phyloP scores from a whole-genome alignment of 1,140 invertebrate genomes.

The Tachypleus tridentatus region DNA sequence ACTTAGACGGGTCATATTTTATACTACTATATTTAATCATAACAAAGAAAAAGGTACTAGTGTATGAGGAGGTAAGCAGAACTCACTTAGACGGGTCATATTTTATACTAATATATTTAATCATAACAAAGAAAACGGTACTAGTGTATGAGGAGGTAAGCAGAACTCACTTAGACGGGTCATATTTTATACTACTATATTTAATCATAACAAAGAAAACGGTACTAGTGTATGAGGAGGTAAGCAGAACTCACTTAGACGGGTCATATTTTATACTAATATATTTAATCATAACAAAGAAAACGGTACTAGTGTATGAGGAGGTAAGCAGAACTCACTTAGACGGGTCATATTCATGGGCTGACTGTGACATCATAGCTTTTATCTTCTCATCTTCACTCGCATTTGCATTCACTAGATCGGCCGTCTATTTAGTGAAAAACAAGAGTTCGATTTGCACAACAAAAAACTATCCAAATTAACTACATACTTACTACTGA shows the following conservation, averaged over 20 bases:
- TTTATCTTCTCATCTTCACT: conserved; percentile 94
- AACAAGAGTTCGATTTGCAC: no score
- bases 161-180: background rate
- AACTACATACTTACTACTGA: background rate
- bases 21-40: no score
- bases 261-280: conserved; percentile 29
- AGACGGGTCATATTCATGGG: conserved; percentile 64
- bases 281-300: no score
- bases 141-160: no score
- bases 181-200: conserved; percentile 28
- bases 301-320: no score
- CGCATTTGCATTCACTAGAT: conserved; percentile 76
- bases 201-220: no score
- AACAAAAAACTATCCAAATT: background rate
- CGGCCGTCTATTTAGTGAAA: conserved; percentile 41
- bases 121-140: no score
- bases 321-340: background rate
- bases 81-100: conserved; percentile 29
- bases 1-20: conserved; percentile 29
- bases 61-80: no score
- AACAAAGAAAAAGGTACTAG: no score
- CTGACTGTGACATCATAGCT: conserved; percentile 93
- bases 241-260: background rate
- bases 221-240: no score
- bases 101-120: no score